Conservation (phyloP, 2,888 invertebrate species). For the Hemithea aestivaria region DNA sequence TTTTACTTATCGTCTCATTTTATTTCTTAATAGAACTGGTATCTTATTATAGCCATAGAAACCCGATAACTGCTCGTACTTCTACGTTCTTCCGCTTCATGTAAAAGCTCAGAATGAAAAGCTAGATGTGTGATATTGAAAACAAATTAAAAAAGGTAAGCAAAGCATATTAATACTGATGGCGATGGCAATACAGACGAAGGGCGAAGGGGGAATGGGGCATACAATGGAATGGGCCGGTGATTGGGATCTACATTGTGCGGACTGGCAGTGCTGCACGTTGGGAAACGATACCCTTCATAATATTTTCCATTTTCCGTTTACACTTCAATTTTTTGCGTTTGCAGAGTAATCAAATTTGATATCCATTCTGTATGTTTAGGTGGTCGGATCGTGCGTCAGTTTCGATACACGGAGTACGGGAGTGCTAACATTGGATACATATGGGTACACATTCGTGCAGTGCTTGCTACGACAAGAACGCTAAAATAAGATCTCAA, state of each 20-base stretch:
- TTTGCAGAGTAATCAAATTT: constrained; percentile 21
- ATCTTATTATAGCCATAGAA: too few species aligned
- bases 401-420: constrained; percentile 8
- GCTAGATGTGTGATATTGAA: background rate
- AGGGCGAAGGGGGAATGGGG: constrained; percentile 10
- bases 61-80: too few species aligned
- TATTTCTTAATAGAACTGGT: too few species aligned
- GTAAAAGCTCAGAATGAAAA: constrained; percentile 1
- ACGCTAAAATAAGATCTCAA: constrained; percentile 64
- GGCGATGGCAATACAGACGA: constrained; percentile 12
- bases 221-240: constrained; percentile 22
- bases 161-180: constrained; percentile 21
- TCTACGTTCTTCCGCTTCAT: too few species aligned
- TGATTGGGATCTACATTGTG: constrained; percentile 49
- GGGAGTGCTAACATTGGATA: constrained; percentile 14
- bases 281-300: constrained; percentile 34
- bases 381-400: constrained; percentile 16
- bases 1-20: too few species aligned
- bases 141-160: constrained; percentile 19
- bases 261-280: constrained; percentile 30
- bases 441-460: constrained; percentile 31
- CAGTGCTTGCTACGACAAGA: constrained; percentile 32
- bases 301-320: constrained; percentile 36
- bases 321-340: constrained; percentile 22
- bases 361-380: constrained; percentile 16